Evolutionary conservation across 2,113 vertebrate genomes (phyloP).

Genomic region (Mugil cephalus): DNA sequence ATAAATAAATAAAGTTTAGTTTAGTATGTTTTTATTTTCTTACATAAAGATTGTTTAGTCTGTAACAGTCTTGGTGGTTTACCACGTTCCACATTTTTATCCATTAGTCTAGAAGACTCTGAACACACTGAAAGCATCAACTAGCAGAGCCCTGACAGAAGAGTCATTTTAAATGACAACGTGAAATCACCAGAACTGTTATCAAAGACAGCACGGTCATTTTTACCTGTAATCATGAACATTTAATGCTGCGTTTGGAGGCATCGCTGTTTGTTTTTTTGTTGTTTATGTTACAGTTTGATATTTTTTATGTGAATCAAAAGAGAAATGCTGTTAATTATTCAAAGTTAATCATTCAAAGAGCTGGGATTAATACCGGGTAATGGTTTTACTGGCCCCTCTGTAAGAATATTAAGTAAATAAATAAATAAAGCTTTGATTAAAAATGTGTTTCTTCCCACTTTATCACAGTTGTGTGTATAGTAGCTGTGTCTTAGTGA

Average conservation of each 20-base stretch:
- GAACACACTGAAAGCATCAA: background rate
- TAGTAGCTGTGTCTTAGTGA: background rate
- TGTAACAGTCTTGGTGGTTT: background rate
- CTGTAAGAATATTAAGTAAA: background rate
- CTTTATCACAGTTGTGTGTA: background rate
- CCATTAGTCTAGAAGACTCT: background rate
- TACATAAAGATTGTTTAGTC: background rate
- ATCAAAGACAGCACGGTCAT: too few relatives aligned
- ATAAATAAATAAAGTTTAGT: background rate
- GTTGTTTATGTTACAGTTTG: too few relatives aligned
- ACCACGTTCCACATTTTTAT: slow-evolving; percentile 19
- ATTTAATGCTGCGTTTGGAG: too few relatives aligned
- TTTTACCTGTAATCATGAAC: too few relatives aligned
- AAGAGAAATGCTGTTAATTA: too few relatives aligned
- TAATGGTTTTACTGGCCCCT: background rate
- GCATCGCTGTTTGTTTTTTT: too few relatives aligned
- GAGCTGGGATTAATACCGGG: slow-evolving; percentile 14
- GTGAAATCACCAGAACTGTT: too few relatives aligned
- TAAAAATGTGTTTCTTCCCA: background rate
- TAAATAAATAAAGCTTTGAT: too few relatives aligned
- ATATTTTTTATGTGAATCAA: too few relatives aligned
- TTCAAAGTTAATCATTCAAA: background rate
- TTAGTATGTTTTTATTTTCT: background rate
- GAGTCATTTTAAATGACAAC: too few relatives aligned
- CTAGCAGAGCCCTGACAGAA: too few relatives aligned